Conservation (phyloP, 2,797 vertebrate species). For the Acanthornis magna region DNA sequence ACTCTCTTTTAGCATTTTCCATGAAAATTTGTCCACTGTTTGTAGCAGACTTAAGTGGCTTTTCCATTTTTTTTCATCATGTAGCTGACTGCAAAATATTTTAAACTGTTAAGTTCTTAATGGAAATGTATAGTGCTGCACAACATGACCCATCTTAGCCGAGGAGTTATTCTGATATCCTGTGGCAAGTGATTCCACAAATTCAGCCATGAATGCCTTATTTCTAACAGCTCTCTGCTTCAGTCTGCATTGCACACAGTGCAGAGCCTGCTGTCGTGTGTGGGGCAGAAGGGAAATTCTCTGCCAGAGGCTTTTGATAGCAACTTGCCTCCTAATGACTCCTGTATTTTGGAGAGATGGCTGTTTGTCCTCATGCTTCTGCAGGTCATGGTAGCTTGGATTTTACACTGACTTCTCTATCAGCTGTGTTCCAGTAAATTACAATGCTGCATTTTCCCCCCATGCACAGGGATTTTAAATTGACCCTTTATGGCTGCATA, state of each 20-base stretch:
- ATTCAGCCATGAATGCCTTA: background rate
- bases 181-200: background rate
- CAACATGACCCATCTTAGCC: background rate
- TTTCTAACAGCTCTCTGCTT: background rate
- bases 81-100: background rate
- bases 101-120: background rate
- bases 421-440: background rate
- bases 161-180: background rate
- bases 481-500: background rate
- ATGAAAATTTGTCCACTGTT: background rate
- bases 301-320: background rate
- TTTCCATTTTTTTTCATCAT: background rate
- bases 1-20: background rate
- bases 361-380: background rate
- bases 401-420: background rate
- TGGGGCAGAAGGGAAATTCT: background rate
- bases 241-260: background rate
- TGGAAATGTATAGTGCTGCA: background rate
- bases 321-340: background rate
- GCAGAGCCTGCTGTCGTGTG: background rate
- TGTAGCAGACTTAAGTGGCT: background rate
- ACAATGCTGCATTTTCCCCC: accelerated
- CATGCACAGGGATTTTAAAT: background rate
- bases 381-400: background rate
- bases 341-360: background rate